Conservation (phyloP, 2,888 invertebrate species). For the Amblyjoppa fuscipennis region DNA sequence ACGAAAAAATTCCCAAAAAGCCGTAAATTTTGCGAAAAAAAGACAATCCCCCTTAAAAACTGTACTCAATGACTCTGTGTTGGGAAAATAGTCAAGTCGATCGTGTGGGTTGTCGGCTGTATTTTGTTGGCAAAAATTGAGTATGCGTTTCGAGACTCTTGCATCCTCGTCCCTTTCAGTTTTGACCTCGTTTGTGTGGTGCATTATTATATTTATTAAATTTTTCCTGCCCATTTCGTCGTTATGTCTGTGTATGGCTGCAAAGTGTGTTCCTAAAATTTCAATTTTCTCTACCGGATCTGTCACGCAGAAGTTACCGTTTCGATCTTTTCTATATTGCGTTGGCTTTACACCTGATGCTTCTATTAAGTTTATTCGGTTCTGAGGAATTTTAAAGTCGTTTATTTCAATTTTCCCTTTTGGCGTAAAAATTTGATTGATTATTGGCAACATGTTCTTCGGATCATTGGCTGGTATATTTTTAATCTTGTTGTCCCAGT, state of each 20-base stretch:
- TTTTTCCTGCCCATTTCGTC: slow-evolving; percentile 24
- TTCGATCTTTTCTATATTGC: neutral
- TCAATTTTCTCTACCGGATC: slow-evolving; percentile 5
- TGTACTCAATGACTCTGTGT: slow-evolving; percentile 24
- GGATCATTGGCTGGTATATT: slow-evolving; percentile 22
- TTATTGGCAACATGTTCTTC: slow-evolving; percentile 34
- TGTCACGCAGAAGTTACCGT: neutral
- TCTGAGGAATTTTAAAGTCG: neutral
- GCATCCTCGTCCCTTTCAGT: neutral
- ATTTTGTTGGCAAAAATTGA: neutral
- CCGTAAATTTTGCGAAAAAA: too few relatives aligned
- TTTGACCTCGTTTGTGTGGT: neutral
- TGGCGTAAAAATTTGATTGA: slow-evolving; percentile 42
- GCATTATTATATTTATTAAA: neutral
- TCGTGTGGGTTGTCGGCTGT: neutral
- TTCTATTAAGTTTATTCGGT: neutral
- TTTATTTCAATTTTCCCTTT: slow-evolving; percentile 21
- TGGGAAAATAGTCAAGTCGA: slow-evolving; percentile 19
- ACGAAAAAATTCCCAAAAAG: too few relatives aligned
- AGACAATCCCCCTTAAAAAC: neutral
- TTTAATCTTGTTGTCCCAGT: slow-evolving; percentile 18
- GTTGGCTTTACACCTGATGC: neutral
- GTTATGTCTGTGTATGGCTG: slow-evolving; percentile 6
- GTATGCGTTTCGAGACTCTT: neutral
- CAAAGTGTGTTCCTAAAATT: slow-evolving; percentile 21